Evolutionary conservation across 2,888 invertebrate genomes (phyloP).

Genomic region (Metacarcinus magister): DNA sequence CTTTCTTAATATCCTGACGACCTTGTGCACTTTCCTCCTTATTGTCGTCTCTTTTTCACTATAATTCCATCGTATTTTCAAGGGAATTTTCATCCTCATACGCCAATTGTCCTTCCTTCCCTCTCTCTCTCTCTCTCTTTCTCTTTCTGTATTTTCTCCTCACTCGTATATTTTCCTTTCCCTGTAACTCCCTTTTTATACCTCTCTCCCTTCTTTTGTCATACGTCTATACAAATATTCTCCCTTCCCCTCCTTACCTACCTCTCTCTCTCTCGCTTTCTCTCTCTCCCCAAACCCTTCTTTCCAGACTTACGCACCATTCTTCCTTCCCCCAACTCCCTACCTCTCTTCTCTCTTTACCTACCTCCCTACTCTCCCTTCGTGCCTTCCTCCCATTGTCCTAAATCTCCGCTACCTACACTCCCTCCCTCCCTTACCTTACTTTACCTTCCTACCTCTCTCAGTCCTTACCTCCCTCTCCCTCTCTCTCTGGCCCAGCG

Average conservation of each 20-base stretch:
- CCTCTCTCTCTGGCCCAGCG: constrained; percentile 33
- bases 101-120: neutral
- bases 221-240: too few species aligned
- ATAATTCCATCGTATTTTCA: neutral
- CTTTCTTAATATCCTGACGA: neutral
- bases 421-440: neutral
- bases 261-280: too few species aligned
- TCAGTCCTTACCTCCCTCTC: neutral
- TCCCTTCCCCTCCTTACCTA: too few species aligned
- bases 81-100: neutral
- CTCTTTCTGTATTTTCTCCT: neutral
- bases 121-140: neutral
- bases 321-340: neutral
- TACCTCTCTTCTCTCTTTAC: neutral
- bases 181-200: neutral
- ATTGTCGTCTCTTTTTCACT: neutral
- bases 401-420: neutral
- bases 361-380: neutral
- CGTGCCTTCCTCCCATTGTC: neutral
- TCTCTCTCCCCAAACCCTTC: too few species aligned
- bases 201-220: neutral
- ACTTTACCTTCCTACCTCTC: neutral
- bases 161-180: neutral
- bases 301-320: too few species aligned
- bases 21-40: neutral